Evolutionary conservation across 2,797 vertebrate species (phyloP), one percentile per base, ranked within the genome.

Genomic region (Sebastes reedi): DNA sequence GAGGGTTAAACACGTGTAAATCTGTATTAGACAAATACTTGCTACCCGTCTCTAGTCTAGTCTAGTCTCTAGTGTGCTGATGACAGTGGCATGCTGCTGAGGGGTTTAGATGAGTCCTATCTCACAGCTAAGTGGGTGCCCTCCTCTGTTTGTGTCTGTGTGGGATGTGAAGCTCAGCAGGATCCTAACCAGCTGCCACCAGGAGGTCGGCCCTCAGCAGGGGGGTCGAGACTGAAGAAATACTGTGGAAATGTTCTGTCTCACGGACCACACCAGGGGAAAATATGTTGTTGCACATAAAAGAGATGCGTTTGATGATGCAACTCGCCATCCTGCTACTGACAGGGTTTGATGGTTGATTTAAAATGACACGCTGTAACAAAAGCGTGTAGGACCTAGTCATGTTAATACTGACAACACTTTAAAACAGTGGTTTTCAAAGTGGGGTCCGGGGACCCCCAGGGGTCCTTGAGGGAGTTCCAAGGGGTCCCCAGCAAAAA

Each of bases 151-250:
- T 46, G 36, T 72, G 34, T 36, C 42, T 79, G 54, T 58, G 36
- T 81, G 78, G 29, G 84, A 64, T 22, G 32, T 50, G 52, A 74
- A 72, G 24, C 90, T 79, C 91, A 89, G 90, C 86, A 89, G 87
- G 92, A 86, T 72, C 77, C 79, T 22, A 27, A 80, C 60, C 94
- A 95, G 92, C 91, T 95, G 94, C 81, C 78, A 79, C 55, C 84
- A 58, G 65, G 87, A 82, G 67, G 29, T 74, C 6, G 4, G 69
- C n/a, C 18, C 88, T 87, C 92, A 74, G 91, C 87, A 66, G 91
- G 93, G 77, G 76, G 67, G 24, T 42, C 0, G 3, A 54, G 81
- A 67, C 91, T 91, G 87, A 89, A 86, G 80, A 85, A 91, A 90
- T 83, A 89, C 64, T 11, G 36, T 29, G 14, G 67, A 82, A 24